Conservation (phyloP, 2,113 vertebrate species). For the Mormyrus iriodes region DNA sequence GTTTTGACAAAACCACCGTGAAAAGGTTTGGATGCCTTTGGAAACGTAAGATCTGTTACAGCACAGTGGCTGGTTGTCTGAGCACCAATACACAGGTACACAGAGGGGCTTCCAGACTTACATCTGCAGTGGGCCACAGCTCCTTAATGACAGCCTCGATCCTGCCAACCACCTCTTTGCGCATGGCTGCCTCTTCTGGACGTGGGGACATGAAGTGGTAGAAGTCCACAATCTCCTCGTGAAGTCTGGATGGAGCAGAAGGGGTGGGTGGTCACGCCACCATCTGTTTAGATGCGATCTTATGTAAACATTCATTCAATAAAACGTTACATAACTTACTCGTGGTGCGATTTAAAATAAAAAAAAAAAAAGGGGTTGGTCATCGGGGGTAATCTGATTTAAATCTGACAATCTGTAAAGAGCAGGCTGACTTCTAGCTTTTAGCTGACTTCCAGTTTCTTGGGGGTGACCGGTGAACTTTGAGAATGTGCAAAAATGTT, state of each 20-base stretch:
- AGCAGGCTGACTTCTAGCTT: too few species aligned
- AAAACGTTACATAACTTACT: neutral
- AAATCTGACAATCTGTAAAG: too few species aligned
- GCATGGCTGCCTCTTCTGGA: slow-evolving; percentile 91
- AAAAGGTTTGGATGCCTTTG: neutral
- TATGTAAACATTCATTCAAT: neutral
- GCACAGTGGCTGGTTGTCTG: neutral
- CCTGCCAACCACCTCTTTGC: slow-evolving; percentile 89
- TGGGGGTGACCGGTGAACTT: neutral
- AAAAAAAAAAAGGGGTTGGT: too few species aligned
- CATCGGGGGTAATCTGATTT: too few species aligned
- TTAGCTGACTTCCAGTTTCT: neutral
- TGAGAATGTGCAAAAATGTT: neutral
- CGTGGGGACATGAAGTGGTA: slow-evolving; percentile 97
- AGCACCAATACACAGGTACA: too few species aligned
- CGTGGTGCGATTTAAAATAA: neutral
- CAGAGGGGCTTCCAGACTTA: slow-evolving; percentile 52
- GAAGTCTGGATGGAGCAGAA: slow-evolving; percentile 64
- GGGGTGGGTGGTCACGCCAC: neutral
- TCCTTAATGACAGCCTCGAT: slow-evolving; percentile 93
- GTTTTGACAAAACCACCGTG: neutral
- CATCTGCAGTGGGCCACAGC: slow-evolving; percentile 90
- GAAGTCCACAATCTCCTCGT: slow-evolving; percentile 96
- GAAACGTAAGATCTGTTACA: neutral
- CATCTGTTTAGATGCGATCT: neutral